Evolutionary conservation across 2,888 invertebrate species (phyloP).

Genomic region (Cyaniris semiargus): DNA sequence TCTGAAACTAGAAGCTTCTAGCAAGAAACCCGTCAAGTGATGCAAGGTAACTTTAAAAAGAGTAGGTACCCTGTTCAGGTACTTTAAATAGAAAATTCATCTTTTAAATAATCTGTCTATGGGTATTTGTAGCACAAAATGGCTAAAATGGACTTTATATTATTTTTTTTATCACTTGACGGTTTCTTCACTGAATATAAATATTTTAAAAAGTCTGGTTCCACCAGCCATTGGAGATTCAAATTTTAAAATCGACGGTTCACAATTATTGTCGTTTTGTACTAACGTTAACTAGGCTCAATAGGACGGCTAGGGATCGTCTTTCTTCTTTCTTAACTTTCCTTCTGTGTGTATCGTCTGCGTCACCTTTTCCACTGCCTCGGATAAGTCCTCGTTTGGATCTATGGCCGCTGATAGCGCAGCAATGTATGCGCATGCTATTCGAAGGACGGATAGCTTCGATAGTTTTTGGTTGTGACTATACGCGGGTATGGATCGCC

Average conservation of each 20-base stretch:
- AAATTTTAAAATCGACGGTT: constrained; percentile 38
- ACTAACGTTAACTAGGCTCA: constrained; percentile 56
- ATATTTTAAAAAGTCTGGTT: constrained; percentile 29
- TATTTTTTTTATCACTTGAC: background rate
- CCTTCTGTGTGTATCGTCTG: constrained; percentile 95
- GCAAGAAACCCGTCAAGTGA: background rate
- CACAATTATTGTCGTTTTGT: constrained; percentile 66
- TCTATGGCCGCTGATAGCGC: constrained; percentile 89
- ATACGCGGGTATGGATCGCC: constrained; percentile 92
- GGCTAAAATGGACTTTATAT: background rate
- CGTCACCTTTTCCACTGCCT: constrained; percentile 93
- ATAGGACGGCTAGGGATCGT: constrained; percentile 78
- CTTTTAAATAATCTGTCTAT: too few species aligned
- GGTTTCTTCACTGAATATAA: background rate
- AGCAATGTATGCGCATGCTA: constrained; percentile 96
- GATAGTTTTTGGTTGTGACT: constrained; percentile 96
- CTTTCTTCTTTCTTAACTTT: constrained; percentile 91
- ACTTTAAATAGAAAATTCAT: too few species aligned
- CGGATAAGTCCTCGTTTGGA: constrained; percentile 83
- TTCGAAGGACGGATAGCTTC: constrained; percentile 94
- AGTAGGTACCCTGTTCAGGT: too few species aligned
- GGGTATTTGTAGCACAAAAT: background rate
- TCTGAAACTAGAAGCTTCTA: constrained; percentile 16
- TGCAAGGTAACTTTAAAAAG: background rate
- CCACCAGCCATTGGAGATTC: constrained; percentile 45